Evolutionary conservation across 2,113 vertebrate genomes (phyloP).

Genomic region (Leptodactylus fuscus): DNA sequence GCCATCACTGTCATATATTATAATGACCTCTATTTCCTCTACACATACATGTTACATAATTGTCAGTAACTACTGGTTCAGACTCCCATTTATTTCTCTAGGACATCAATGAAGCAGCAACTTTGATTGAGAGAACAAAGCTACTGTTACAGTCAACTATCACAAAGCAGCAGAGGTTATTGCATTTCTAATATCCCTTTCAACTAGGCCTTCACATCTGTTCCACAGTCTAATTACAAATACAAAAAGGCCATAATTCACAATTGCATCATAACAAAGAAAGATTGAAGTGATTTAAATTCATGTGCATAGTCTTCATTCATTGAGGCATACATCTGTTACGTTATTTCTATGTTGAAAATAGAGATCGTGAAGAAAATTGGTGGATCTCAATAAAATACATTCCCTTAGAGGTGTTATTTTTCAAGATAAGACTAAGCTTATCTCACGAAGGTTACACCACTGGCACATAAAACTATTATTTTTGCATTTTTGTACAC

Average conservation of each 20-base stretch:
- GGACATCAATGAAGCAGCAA: slow-evolving; percentile 68
- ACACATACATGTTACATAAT: slow-evolving; percentile 41
- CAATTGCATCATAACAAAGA: slow-evolving; percentile 69
- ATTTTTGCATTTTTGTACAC: not conserved
- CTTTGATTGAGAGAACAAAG: slow-evolving; percentile 71
- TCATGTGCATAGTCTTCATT: slow-evolving; percentile 85
- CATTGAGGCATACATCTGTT: slow-evolving; percentile 84
- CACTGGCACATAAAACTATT: not conserved
- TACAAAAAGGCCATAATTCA: slow-evolving; percentile 70
- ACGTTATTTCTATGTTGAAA: slow-evolving; percentile 81
- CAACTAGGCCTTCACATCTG: slow-evolving; percentile 83
- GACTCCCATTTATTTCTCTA: slow-evolving; percentile 52
- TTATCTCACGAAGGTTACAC: slow-evolving; percentile 34
- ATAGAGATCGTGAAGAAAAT: slow-evolving; percentile 79
- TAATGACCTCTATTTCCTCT: slow-evolving; percentile 41
- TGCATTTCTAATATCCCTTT: slow-evolving; percentile 80
- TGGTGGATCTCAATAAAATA: slow-evolving; percentile 68
- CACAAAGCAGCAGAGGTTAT: slow-evolving; percentile 78
- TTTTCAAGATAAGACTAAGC: slow-evolving; percentile 28
- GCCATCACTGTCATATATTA: slow-evolving; percentile 16
- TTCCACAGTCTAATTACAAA: slow-evolving; percentile 88
- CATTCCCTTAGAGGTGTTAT: slow-evolving; percentile 62
- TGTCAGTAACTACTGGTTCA: slow-evolving; percentile 36
- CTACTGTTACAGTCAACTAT: slow-evolving; percentile 76
- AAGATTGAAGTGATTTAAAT: slow-evolving; percentile 82